phyloP scores from a whole-genome alignment of 2,888 invertebrate species.

The Lasioglossum calceatum region DNA sequence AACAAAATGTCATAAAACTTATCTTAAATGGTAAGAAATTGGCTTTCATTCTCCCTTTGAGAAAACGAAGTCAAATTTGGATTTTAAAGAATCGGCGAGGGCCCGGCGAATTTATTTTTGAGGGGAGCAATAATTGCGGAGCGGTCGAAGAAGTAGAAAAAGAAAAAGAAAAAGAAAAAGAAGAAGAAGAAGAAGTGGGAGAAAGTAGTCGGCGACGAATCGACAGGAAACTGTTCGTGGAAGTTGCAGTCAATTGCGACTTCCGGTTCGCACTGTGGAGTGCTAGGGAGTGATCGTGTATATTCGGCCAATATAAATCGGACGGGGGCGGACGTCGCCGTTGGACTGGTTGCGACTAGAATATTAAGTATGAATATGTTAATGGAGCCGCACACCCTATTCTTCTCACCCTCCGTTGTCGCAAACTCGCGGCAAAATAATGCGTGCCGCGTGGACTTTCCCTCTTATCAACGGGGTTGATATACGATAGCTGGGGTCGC shows the following conservation, averaged over 20 bases:
- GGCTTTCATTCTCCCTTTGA: too few relatives aligned
- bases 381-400: constrained; percentile 53
- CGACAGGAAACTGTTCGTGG: constrained; percentile 54
- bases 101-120: too few relatives aligned
- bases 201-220: constrained; percentile 29
- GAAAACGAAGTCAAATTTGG: too few relatives aligned
- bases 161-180: background rate
- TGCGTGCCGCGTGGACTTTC: constrained; percentile 52
- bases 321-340: constrained; percentile 46
- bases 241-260: constrained; percentile 67
- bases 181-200: background rate
- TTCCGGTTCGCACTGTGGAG: constrained; percentile 41
- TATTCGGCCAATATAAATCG: constrained; percentile 62
- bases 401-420: constrained; percentile 45
- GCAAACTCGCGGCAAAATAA: constrained; percentile 47
- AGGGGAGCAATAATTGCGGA: background rate
- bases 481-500: constrained; percentile 50
- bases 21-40: too few relatives aligned
- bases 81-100: too few relatives aligned
- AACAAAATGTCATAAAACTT: too few relatives aligned
- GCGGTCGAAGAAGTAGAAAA: background rate
- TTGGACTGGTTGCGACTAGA: constrained; percentile 37
- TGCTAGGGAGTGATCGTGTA: constrained; percentile 46
- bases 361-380: constrained; percentile 66
- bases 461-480: constrained; percentile 61